Evolutionary conservation across 2,113 vertebrate species (phyloP).

Genomic region (Okapia johnstoni): DNA sequence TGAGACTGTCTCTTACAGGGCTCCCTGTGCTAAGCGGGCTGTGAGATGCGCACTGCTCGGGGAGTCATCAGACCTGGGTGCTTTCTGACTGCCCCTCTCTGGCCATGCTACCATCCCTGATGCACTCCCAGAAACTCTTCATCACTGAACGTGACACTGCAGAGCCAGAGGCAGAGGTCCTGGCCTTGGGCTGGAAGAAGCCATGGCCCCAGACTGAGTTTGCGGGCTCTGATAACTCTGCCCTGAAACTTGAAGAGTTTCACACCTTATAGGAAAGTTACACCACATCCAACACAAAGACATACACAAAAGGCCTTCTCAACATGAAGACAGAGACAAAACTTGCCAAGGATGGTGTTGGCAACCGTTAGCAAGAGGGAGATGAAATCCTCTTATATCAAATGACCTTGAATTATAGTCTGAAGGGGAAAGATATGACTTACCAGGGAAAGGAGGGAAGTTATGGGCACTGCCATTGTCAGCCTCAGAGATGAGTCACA

Average conservation of each 20-base stretch:
- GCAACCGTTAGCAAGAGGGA: background rate
- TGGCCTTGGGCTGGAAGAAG: background rate
- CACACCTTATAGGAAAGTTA: background rate
- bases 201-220: background rate
- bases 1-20: background rate
- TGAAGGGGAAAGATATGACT: background rate
- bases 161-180: background rate
- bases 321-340: background rate
- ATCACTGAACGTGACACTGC: accelerated
- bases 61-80: background rate
- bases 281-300: background rate
- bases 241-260: background rate
- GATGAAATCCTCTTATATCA: background rate
- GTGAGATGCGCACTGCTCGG: accelerated
- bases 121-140: background rate
- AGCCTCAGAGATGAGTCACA: background rate
- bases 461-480: background rate
- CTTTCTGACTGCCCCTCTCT: background rate
- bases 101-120: background rate
- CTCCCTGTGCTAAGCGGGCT: background rate
- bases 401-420: background rate
- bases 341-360: background rate
- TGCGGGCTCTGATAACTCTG: background rate
- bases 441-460: background rate
- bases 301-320: background rate